Evolutionary conservation across 2,113 vertebrate species (phyloP).

Genomic region (Brachyhypopomus occidentalis): DNA sequence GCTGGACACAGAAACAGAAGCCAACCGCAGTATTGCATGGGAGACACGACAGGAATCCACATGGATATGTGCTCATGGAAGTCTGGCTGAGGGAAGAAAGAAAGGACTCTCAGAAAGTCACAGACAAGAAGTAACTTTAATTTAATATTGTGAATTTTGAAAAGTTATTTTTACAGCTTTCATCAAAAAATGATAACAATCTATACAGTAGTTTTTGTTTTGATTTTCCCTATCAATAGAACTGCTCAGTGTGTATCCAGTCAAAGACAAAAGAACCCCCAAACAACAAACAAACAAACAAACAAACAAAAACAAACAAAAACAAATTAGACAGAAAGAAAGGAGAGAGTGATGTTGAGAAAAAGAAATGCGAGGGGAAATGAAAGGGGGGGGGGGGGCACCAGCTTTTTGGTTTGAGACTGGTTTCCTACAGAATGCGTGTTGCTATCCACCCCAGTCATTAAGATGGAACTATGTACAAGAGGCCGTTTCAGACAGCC

Average conservation of each 20-base stretch:
- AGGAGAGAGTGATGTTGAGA: neutral
- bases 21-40: too few species aligned
- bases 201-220: conserved; percentile 97
- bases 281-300: neutral
- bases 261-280: conserved; percentile 69
- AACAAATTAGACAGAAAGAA: neutral
- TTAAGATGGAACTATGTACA: conserved; percentile 65
- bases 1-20: too few species aligned
- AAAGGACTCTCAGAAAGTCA: conserved; percentile 65
- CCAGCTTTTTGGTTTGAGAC: conserved; percentile 69
- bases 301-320: neutral
- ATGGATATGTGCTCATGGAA: neutral
- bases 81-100: conserved; percentile 77
- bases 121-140: conserved; percentile 99
- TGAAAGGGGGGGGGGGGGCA: conserved; percentile 85
- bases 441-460: conserved; percentile 64
- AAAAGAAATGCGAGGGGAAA: neutral
- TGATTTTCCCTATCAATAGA: conserved; percentile 75
- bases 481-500: conserved; percentile 72
- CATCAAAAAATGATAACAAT: conserved; percentile 94
- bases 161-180: conserved; percentile 99
- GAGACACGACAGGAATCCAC: too few species aligned
- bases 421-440: conserved; percentile 38
- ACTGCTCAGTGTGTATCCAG: conserved; percentile 88
- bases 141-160: conserved; percentile 99